Evolutionary conservation across 1,140 invertebrate genomes (phyloP).

Genomic region (Ceratitis capitata): DNA sequence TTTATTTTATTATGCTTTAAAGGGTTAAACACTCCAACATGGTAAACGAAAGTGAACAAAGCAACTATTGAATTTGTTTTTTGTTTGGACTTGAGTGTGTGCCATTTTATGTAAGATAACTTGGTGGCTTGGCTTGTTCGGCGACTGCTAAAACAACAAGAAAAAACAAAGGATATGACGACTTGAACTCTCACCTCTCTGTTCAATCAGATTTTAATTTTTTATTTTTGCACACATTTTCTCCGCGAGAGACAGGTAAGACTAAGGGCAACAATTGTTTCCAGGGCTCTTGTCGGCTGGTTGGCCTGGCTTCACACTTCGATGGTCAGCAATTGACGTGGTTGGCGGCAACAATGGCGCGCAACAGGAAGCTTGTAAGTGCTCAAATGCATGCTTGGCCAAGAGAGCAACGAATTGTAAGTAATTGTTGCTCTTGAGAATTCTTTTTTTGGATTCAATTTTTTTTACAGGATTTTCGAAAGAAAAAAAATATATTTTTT

Average conservation of each 20-base stretch:
- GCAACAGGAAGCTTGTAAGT: constrained; percentile 1
- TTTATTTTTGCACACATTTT: too few relatives aligned
- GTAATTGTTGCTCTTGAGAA: neutral
- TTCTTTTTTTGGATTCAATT: neutral
- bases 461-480: too few relatives aligned
- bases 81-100: too few relatives aligned
- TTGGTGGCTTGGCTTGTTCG: neutral
- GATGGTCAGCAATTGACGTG: neutral
- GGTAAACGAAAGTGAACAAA: too few relatives aligned
- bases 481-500: too few relatives aligned
- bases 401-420: constrained; percentile 5
- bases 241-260: neutral
- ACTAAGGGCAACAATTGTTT: constrained; percentile 5
- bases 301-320: neutral
- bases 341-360: neutral
- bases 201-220: neutral
- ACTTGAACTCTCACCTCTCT: neutral
- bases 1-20: too few relatives aligned
- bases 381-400: constrained; percentile 3
- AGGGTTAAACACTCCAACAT: too few relatives aligned
- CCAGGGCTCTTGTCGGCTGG: neutral
- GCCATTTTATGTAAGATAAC: neutral
- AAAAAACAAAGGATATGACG: neutral
- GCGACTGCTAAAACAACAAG: neutral
- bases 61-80: too few relatives aligned